phyloP scores from a whole-genome alignment of 2,888 invertebrate genomes.

The Tineola bisselliella region DNA sequence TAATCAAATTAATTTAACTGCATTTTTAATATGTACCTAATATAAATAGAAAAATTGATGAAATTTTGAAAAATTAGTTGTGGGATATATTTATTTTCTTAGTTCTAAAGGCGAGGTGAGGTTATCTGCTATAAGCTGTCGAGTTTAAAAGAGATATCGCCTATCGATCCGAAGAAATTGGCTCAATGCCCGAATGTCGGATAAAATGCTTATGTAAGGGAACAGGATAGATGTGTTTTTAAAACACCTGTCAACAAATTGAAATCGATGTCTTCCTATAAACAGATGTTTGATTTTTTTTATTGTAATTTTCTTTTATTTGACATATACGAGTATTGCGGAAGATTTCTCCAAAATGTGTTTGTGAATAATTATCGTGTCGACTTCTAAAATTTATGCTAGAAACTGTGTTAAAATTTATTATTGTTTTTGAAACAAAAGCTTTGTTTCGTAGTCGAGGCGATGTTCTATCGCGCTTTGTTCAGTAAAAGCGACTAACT shows the following conservation, averaged over 20 bases:
- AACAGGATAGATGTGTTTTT: background rate
- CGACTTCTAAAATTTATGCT: background rate
- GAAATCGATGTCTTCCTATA: no score
- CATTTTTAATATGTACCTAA: no score
- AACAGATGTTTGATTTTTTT: no score
- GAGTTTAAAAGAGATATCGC: constrained; percentile 19
- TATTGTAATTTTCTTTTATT: no score
- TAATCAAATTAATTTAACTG: no score
- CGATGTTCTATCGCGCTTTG: background rate
- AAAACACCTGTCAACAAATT: no score
- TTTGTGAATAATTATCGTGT: constrained; percentile 1
- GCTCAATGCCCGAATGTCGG: constrained; percentile 14
- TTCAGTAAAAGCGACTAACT: background rate
- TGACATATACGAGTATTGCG: no score
- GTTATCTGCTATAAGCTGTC: constrained; percentile 16
- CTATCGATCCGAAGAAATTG: constrained; percentile 18
- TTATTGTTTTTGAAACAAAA: constrained; percentile 5
- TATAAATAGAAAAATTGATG: no score
- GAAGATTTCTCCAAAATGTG: no score
- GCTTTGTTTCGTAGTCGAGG: background rate
- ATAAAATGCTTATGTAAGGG: constrained; percentile 1
- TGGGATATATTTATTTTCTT: background rate
- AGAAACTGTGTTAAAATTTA: background rate
- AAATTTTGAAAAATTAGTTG: background rate
- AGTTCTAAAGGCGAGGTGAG: background rate